Percentiles rank a stretch among this genome's conserved stretches.
These are phyloP conservation scores for Eurytoma californica DNA, from an alignment of 2,888 invertebrate species.

Conservation along the genomic window DNA sequence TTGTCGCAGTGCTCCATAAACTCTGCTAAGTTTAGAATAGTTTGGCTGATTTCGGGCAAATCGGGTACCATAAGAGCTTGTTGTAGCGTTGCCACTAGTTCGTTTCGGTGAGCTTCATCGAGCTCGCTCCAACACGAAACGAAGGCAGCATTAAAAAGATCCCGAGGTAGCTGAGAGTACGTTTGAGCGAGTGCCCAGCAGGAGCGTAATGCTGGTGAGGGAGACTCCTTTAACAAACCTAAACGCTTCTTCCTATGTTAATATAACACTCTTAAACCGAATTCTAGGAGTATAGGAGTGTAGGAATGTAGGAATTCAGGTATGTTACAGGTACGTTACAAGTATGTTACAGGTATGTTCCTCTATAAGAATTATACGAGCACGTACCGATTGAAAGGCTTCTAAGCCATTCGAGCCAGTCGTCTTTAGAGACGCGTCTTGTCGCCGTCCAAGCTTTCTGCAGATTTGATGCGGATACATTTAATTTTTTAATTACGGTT, in stretches of 20 bases:
- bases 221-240: constrained; percentile 95
- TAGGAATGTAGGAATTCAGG: too few relatives aligned
- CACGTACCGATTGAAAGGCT: constrained; percentile 83
- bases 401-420: constrained; percentile 98
- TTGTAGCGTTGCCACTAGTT: constrained; percentile 90
- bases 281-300: too few relatives aligned
- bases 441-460: constrained; percentile 95
- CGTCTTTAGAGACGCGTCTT: constrained; percentile 95
- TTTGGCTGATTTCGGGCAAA: constrained; percentile 96
- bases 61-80: constrained; percentile 95
- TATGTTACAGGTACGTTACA: too few relatives aligned
- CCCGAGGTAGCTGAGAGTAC: constrained; percentile 95
- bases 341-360: too few relatives aligned
- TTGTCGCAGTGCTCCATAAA: constrained; percentile 99
- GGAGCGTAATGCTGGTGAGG: constrained; percentile 94
- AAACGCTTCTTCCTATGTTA: neutral
- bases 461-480: constrained; percentile 88
- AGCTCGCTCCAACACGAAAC: constrained; percentile 99
- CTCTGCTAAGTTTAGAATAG: constrained; percentile 96
- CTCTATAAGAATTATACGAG: neutral
- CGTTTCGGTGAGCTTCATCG: constrained; percentile 86
- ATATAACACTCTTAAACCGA: neutral
- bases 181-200: constrained; percentile 95
- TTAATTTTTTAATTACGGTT: constrained; percentile 86
- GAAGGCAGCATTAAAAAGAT: constrained; percentile 98